These are phyloP conservation scores for Protodeltote pygarga DNA, from an alignment of 2,888 invertebrate species.

Conservation along the genomic window DNA sequence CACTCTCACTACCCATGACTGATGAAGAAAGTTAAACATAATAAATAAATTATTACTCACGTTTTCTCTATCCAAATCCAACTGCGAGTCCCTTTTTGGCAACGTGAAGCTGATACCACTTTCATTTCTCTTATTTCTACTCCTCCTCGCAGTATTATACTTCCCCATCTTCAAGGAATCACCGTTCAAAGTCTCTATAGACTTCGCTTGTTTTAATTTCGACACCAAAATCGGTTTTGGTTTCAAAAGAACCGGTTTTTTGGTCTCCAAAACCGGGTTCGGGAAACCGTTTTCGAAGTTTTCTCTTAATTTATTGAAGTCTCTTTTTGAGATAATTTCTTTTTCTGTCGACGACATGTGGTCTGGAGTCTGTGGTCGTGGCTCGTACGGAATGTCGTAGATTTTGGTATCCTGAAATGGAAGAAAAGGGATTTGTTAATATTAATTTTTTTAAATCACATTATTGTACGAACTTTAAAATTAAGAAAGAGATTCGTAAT, in stretches of 20 bases:
- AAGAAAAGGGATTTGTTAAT: slow-evolving; percentile 2
- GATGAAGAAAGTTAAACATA: too few relatives aligned
- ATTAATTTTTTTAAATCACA: too few relatives aligned
- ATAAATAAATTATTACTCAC: slow-evolving; percentile 64
- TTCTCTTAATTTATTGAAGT: slow-evolving; percentile 70
- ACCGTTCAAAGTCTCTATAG: slow-evolving; percentile 48
- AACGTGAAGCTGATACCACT: slow-evolving; percentile 52
- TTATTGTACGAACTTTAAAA: too few relatives aligned
- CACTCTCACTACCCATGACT: too few relatives aligned
- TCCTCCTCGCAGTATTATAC: slow-evolving; percentile 64
- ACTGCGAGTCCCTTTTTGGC: slow-evolving; percentile 65
- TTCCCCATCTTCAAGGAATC: slow-evolving; percentile 57
- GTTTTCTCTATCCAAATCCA: slow-evolving; percentile 78
- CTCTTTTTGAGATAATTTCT: slow-evolving; percentile 9
- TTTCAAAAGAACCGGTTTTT: slow-evolving; percentile 47
- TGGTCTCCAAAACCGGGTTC: slow-evolving; percentile 9
- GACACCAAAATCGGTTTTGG: slow-evolving; percentile 60
- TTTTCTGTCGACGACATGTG: background rate
- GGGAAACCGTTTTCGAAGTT: slow-evolving; percentile 67
- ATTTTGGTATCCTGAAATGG: slow-evolving; percentile 72
- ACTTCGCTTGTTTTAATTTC: slow-evolving; percentile 50
- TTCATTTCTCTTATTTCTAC: slow-evolving; percentile 45
- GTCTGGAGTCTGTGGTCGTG: slow-evolving; percentile 25
- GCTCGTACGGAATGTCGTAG: slow-evolving; percentile 75
- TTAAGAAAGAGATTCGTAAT: too few relatives aligned